Base-by-base conservation (phyloP, 2,888 invertebrate genomes). In the Drosophila subquinaria region DNA sequence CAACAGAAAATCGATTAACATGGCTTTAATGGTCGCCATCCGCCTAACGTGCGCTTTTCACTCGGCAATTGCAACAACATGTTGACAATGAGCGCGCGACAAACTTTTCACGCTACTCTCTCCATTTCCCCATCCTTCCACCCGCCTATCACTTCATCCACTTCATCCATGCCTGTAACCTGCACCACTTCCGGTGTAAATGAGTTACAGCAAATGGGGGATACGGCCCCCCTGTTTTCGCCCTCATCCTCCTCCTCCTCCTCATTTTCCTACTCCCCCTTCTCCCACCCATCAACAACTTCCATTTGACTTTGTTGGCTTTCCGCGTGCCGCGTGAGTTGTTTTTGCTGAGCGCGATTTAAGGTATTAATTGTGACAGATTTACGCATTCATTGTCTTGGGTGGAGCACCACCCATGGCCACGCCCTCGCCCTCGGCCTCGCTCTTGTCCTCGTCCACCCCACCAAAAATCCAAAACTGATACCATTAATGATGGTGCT, bases 1-100 rank as follows among this genome's bases (percentile, higher is more conserved):
- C 88, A 82, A 77, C 85, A 82, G 73, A 83, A 83, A 88, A 83
- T 83, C 82, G 82, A 83, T 83, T 83, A 88, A 85, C 82, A 88
- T 70, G 82, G 79, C 86, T 82, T 88, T 85, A 88, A 85, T 88
- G 81, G 71, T 64, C 67, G 79, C 71, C 71, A 42, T 43, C 48
- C 45, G 70, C 61, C 45, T 27, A 33, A 67, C 27, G 53, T 48
- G 30, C 47, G 47, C 51, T 33, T 47, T 20, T 43, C 62, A 33
- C 67, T 56, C 67, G 52, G 42, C 76, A 66, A 76, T 67, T 69
- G 69, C 77, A 72, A 69, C 69, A 80, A 64, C 72, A 81, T 72
- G 66, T 80, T 76, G 72, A 72, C 71, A 71, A 61, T 57, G 33
- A 53, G 59, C 52, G 45, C 55, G 72, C 80, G 52, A 67, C 67